Base-by-base conservation (phyloP, 1,140 invertebrate species). In the Drosophila teissieri region DNA sequence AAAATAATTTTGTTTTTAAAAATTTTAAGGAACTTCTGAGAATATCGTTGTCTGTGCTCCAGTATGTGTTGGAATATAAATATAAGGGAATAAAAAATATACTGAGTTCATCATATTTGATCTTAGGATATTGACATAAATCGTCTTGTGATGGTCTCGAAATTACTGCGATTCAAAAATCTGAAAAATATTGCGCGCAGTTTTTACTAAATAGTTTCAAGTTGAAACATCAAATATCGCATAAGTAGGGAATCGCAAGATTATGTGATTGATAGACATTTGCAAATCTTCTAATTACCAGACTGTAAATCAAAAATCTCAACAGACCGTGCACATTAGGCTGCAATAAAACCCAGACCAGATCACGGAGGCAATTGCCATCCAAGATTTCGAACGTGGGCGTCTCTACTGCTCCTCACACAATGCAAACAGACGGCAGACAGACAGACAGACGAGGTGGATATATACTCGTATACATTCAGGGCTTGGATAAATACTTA, bases 221-320 rank as follows among this genome's bases (percentile, higher is more conserved):
- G 60, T 19, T 57, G 22, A 8, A 17, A 36, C 3, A 36, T 52
- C 11, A 36, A 34, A 52, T 19, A 36, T 36, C 4, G 4, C 24
- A 55, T 55, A 61, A 55, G 42, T 56, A 42, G 4, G 24, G 37
- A 56, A 40, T 12, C 5, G 10, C 10, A 46, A 56, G 22, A 15
- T 55, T 22, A 17, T 6, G 54, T 22, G 60, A 63, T 67, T 67
- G 42, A 67, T 48, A 17, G 63, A 67, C 61, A 31, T 49, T 10
- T 22, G 31, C 17, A 44, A 39, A 52, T 49, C 24, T 42, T 19
- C 46, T 34, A 68, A 60, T 34, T 60, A 55, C 61, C 64, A 36
- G 60, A 51, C n/a, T 64, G 45, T 51, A 49, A 67, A 64, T 65
- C 64, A 51, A 24, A 68, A 64, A 27, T 68, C 45, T 40, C 60